Conservation (phyloP, 2,888 invertebrate genomes). For the Pachliopta kotzebuea region DNA sequence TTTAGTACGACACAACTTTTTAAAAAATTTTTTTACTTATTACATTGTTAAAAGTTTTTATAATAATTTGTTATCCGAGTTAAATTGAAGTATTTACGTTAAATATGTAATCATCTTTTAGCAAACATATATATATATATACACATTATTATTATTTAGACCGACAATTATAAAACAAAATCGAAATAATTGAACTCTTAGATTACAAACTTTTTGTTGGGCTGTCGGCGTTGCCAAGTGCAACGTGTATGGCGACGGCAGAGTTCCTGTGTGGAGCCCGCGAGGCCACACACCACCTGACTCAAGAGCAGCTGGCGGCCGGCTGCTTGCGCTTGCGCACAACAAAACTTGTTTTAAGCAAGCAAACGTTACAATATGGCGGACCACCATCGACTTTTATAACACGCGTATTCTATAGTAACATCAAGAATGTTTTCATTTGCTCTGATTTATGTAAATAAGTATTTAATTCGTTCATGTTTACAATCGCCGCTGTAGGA, state of each 20-base stretch:
- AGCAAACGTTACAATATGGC: slow-evolving; percentile 64
- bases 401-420: slow-evolving; percentile 8
- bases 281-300: slow-evolving; percentile 74
- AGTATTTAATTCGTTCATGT: background rate
- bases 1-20: slow-evolving; percentile 5
- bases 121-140: too few relatives aligned
- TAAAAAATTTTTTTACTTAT: background rate
- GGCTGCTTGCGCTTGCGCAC: slow-evolving; percentile 64
- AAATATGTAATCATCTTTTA: too few relatives aligned
- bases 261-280: slow-evolving; percentile 46
- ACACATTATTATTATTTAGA: too few relatives aligned
- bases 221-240: slow-evolving; percentile 19
- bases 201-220: background rate
- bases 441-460: slow-evolving; percentile 7
- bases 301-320: slow-evolving; percentile 71
- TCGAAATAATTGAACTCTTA: background rate
- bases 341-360: slow-evolving; percentile 73
- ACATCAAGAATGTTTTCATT: background rate
- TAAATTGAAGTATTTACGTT: background rate
- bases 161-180: background rate
- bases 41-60: background rate
- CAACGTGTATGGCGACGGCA: slow-evolving; percentile 35
- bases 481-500: slow-evolving; percentile 45
- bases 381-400: slow-evolving; percentile 46
- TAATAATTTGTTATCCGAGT: background rate